phyloP scores from a whole-genome alignment of 1,140 invertebrate genomes.

The Anagrus nilaparvatae region DNA sequence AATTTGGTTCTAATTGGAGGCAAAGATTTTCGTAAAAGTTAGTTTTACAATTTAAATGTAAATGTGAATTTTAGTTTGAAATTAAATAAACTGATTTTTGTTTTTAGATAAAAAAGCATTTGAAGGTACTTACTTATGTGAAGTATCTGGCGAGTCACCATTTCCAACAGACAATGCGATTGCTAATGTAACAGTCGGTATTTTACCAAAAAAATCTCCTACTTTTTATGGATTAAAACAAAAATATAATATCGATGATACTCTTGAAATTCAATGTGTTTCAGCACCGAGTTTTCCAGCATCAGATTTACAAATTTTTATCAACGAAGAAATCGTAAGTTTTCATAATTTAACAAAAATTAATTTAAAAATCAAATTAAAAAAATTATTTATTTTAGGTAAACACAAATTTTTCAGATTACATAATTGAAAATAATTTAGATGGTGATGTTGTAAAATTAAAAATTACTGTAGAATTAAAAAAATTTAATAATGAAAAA shows the following conservation, averaged over 20 bases:
- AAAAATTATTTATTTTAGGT: too few relatives aligned
- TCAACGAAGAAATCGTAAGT: conserved; percentile 68
- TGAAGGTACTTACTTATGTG: conserved; percentile 48
- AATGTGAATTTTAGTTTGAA: too few relatives aligned
- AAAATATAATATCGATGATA: conserved; percentile 61
- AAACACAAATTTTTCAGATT: too few relatives aligned
- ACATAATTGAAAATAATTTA: too few relatives aligned
- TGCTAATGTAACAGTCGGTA: conserved; percentile 42
- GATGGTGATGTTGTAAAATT: too few relatives aligned
- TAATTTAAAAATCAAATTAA: too few relatives aligned
- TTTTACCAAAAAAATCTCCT: conserved; percentile 33
- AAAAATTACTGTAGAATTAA: too few relatives aligned
- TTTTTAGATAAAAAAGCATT: conserved; percentile 11
- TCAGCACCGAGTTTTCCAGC: conserved; percentile 62
- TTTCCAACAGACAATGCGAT: conserved; percentile 42
- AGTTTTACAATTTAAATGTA: too few relatives aligned
- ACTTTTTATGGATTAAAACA: conserved; percentile 29
- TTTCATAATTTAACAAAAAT: too few relatives aligned
- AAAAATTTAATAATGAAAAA: too few relatives aligned
- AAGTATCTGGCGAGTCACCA: conserved; percentile 46
- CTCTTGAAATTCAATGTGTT: conserved; percentile 63
- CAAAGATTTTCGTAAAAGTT: conserved; percentile 7
- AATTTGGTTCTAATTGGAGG: background rate
- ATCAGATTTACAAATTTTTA: conserved; percentile 57
- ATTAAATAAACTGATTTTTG: too few relatives aligned